Evolutionary conservation across 2,113 vertebrate species (phyloP).

Genomic region (Charadrius vociferus): DNA sequence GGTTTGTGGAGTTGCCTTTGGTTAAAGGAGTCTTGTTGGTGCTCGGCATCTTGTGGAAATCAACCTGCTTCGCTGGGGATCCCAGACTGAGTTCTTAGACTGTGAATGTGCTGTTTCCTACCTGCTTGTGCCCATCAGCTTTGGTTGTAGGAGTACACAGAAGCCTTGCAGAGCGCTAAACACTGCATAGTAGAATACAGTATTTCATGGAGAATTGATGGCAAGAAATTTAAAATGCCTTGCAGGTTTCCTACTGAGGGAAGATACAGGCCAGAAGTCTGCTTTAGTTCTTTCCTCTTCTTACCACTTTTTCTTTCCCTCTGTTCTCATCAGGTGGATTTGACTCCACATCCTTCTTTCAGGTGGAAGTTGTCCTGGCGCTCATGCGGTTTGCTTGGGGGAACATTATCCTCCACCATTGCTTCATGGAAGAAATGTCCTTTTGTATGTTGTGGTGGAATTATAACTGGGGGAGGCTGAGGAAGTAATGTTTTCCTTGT

Average conservation of each 20-base stretch:
- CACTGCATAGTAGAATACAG: neutral
- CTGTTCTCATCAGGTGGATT: neutral
- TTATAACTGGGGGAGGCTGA: neutral
- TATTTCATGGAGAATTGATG: neutral
- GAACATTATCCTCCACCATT: neutral
- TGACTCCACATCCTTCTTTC: neutral
- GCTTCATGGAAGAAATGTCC: neutral
- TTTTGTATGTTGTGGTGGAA: neutral
- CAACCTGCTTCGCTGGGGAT: neutral
- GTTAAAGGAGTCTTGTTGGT: neutral
- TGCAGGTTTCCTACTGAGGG: neutral
- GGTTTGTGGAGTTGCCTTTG: neutral
- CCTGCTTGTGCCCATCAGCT: neutral
- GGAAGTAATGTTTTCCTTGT: accelerated
- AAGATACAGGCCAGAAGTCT: neutral
- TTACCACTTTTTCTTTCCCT: neutral
- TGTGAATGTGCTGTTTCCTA: neutral
- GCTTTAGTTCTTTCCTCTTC: neutral
- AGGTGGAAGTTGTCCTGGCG: neutral
- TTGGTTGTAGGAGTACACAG: neutral
- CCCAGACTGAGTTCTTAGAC: neutral
- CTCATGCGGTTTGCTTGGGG: neutral
- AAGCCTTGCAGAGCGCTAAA: neutral
- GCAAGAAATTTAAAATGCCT: neutral
- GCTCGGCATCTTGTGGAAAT: neutral